Evolutionary conservation across 2,113 vertebrate genomes (phyloP).

Genomic region (Clarias magur): DNA sequence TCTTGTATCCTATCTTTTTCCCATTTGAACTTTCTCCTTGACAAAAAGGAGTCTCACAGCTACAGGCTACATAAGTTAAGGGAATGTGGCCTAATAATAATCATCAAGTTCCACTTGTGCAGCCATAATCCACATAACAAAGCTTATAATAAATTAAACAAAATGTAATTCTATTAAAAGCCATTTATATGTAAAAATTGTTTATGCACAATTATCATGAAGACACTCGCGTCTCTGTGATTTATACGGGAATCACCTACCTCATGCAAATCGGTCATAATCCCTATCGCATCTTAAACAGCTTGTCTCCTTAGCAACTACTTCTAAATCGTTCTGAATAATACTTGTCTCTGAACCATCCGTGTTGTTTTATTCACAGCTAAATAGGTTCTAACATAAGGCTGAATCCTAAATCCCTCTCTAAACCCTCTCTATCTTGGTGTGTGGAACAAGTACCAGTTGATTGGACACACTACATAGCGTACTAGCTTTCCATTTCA

Average conservation of each 20-base stretch:
- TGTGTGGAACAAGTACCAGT: too few species aligned
- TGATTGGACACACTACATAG: too few species aligned
- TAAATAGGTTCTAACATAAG: too few species aligned
- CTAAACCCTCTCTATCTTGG: too few species aligned
- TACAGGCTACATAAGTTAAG: background rate
- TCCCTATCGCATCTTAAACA: too few species aligned
- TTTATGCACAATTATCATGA: background rate
- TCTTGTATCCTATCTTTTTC: background rate
- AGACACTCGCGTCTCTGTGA: background rate
- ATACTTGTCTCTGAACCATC: too few species aligned
- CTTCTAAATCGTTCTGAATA: too few species aligned
- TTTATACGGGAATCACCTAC: background rate
- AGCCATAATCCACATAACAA: background rate
- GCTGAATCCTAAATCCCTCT: too few species aligned
- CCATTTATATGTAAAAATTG: background rate
- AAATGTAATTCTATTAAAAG: background rate
- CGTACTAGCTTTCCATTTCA: too few species aligned
- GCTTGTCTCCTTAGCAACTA: too few species aligned
- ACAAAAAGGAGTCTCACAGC: background rate
- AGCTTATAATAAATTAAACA: background rate
- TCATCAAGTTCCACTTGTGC: too few species aligned
- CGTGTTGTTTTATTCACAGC: too few species aligned
- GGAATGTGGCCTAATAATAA: background rate
- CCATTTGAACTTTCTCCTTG: background rate
- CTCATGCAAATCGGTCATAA: background rate